Percentiles rank a stretch among this genome's conserved stretches.
These are phyloP conservation scores for Rhinogobio ventralis DNA, from an alignment of 2,797 vertebrate species.

Conservation along the genomic window DNA sequence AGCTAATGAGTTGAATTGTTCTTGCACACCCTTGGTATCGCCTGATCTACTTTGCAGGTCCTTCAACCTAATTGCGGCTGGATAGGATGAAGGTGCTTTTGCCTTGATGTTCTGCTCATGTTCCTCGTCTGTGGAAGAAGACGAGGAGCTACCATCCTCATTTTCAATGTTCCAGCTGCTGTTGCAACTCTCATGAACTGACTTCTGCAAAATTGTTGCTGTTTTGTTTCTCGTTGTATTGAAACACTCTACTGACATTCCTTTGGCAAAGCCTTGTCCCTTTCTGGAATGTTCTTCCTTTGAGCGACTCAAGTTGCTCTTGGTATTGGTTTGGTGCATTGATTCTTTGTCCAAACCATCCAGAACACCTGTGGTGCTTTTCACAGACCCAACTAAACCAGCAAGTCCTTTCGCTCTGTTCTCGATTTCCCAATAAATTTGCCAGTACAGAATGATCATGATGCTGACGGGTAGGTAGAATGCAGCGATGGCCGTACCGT, in stretches of 20 bases:
- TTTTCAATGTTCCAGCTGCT: conserved; percentile 70
- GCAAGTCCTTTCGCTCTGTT: conserved; percentile 77
- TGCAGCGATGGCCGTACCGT: conserved; percentile 81
- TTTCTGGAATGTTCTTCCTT: conserved; percentile 45
- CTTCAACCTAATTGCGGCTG: conserved; percentile 62
- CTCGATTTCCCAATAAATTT: conserved; percentile 82
- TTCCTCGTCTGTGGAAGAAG: conserved; percentile 76
- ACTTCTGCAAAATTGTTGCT: neutral
- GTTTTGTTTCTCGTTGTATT: conserved; percentile 12
- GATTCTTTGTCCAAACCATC: conserved; percentile 40
- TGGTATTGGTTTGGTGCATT: conserved; percentile 52
- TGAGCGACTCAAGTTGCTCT: conserved; percentile 62
- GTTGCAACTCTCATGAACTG: conserved; percentile 56
- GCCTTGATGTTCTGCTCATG: conserved; percentile 64
- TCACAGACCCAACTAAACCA: conserved; percentile 75
- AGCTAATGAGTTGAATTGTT: neutral
- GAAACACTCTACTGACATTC: conserved; percentile 62
- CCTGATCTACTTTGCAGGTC: conserved; percentile 36
- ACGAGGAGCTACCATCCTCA: conserved; percentile 68
- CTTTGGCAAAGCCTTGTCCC: conserved; percentile 30
- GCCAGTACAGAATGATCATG: conserved; percentile 82
- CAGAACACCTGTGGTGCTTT: conserved; percentile 21
- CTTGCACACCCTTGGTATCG: conserved; percentile 20
- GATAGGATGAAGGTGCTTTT: conserved; percentile 59
- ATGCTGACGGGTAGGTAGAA: conserved; percentile 84